Conservation (phyloP, 2,888 invertebrate genomes). For the Coenonympha glycerion region DNA sequence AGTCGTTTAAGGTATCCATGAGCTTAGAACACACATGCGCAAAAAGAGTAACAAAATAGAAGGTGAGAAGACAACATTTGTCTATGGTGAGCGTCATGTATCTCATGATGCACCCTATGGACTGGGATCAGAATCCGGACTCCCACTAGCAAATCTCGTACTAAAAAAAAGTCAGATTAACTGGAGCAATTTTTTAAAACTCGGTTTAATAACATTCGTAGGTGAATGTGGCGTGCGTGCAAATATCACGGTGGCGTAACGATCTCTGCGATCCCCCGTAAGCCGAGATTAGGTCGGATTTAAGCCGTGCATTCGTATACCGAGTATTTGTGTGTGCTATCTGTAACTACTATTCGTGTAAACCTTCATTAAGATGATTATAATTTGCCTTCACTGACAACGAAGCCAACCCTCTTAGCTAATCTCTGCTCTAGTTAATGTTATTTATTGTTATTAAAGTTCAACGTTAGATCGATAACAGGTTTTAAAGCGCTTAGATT, state of each 20-base stretch:
- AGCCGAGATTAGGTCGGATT: slow-evolving; percentile 65
- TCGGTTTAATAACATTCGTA: slow-evolving; percentile 22
- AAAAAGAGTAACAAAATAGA: too few species aligned
- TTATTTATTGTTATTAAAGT: too few species aligned
- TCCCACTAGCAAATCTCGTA: background rate
- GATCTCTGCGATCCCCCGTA: slow-evolving; percentile 59
- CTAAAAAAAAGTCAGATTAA: background rate
- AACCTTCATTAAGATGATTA: background rate
- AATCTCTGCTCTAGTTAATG: too few species aligned
- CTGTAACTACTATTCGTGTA: background rate
- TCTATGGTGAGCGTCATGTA: too few species aligned
- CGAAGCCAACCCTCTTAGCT: background rate
- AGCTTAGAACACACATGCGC: too few species aligned
- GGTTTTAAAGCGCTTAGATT: too few species aligned
- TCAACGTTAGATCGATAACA: too few species aligned
- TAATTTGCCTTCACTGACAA: background rate
- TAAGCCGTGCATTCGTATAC: slow-evolving; percentile 10
- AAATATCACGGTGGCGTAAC: slow-evolving; percentile 53
- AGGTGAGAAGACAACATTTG: too few species aligned
- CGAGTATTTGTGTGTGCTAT: slow-evolving; percentile 10
- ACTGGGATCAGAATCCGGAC: too few species aligned
- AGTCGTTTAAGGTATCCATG: too few species aligned
- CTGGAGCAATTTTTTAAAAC: slow-evolving; percentile 5
- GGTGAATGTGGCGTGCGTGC: slow-evolving; percentile 34
- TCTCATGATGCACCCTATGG: too few species aligned